Evolutionary conservation across 2,113 vertebrate species (phyloP).

Genomic region (Tonatia bakeri): DNA sequence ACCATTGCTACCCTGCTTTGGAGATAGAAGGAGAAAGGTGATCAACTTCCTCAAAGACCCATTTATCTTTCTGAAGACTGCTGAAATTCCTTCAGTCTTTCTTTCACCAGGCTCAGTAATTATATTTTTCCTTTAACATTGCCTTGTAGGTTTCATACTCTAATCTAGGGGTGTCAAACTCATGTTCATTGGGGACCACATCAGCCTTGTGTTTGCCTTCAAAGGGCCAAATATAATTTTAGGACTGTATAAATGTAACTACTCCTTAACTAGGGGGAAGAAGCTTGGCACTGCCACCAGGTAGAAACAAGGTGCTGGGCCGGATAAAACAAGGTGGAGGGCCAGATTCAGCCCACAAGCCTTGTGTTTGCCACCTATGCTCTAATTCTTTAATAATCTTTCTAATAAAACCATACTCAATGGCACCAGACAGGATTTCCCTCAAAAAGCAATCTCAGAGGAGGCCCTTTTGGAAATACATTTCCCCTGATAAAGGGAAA

Average conservation of each 20-base stretch:
- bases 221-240: too few relatives aligned
- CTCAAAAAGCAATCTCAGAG: slow-evolving; percentile 8
- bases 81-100: slow-evolving; percentile 27
- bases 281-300: too few relatives aligned
- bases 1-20: neutral
- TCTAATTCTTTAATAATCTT: slow-evolving; percentile 55
- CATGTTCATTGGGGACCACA: too few relatives aligned
- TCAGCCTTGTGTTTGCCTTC: too few relatives aligned
- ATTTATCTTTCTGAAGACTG: slow-evolving; percentile 41
- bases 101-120: slow-evolving; percentile 61
- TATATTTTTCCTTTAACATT: slow-evolving; percentile 57
- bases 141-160: slow-evolving; percentile 45
- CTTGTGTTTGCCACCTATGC: too few relatives aligned
- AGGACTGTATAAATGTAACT: too few relatives aligned
- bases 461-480: slow-evolving; percentile 12
- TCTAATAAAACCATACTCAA: slow-evolving; percentile 48
- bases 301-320: too few relatives aligned
- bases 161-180: neutral
- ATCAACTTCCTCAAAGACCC: neutral
- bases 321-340: too few relatives aligned
- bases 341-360: too few relatives aligned
- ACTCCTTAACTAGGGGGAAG: too few relatives aligned
- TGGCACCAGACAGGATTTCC: neutral
- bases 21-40: slow-evolving; percentile 5
- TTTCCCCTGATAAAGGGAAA: slow-evolving; percentile 26